These are phyloP conservation scores for Calycopis cecrops DNA, from an alignment of 1,140 invertebrate species.

Conservation along the genomic window DNA sequence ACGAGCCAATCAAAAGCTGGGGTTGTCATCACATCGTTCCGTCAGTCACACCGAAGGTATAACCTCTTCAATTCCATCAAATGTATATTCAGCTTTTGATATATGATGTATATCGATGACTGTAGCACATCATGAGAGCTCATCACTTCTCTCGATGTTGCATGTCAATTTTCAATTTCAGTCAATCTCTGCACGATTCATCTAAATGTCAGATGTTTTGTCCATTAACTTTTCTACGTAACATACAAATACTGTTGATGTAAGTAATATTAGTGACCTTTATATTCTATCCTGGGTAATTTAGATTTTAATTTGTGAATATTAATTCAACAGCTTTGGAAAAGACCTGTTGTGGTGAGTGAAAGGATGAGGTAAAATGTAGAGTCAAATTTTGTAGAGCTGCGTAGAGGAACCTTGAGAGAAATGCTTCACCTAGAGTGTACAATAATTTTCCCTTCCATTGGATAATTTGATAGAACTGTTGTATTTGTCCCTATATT, in stretches of 20 bases:
- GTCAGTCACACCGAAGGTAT: constrained; percentile 92
- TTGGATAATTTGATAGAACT: constrained; percentile 15
- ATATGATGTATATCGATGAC: constrained; percentile 15
- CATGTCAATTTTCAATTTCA: constrained; percentile 16
- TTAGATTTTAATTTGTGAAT: constrained; percentile 43
- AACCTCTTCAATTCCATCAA: constrained; percentile 15
- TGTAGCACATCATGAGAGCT: constrained; percentile 15
- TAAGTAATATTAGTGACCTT: background rate
- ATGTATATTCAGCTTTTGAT: constrained; percentile 5
- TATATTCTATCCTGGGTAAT: constrained; percentile 4
- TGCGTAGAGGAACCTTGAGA: constrained; percentile 52
- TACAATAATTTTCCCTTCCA: constrained; percentile 36
- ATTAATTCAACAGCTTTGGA: constrained; percentile 73
- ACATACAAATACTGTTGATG: background rate
- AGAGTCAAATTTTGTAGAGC: constrained; percentile 42
- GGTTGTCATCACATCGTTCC: constrained; percentile 94
- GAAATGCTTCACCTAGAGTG: constrained; percentile 51
- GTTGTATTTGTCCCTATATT: constrained; percentile 5
- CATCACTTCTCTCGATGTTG: constrained; percentile 15
- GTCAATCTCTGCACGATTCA: constrained; percentile 15
- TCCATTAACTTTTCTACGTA: constrained; percentile 3
- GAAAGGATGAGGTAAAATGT: constrained; percentile 57
- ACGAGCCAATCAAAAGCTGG: constrained; percentile 81
- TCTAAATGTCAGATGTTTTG: constrained; percentile 11
- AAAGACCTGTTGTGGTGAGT: constrained; percentile 74